phyloP scores from a whole-genome alignment of 2,797 vertebrate genomes.

The Pangasius mekongensis region DNA sequence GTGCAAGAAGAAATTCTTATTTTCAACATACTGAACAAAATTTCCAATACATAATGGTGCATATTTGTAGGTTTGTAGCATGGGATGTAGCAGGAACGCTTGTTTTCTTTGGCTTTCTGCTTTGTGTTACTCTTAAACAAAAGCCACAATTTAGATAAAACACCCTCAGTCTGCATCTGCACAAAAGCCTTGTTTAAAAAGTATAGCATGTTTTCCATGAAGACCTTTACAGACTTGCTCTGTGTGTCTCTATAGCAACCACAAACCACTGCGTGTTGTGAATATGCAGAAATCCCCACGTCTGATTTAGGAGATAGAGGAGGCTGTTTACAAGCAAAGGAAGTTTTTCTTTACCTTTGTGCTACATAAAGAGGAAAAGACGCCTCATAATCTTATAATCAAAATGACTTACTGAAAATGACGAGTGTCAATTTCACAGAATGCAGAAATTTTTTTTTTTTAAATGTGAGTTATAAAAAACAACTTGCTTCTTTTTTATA shows the following conservation, averaged over 20 bases:
- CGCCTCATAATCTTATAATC: not conserved
- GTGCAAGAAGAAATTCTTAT: not conserved
- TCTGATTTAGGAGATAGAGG: constrained; percentile 7
- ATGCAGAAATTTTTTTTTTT: not conserved
- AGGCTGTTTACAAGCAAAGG: constrained; percentile 36
- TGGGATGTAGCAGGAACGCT: not conserved
- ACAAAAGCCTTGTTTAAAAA: not conserved
- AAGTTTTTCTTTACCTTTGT: not conserved
- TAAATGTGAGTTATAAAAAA: not conserved
- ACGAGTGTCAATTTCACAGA: not conserved
- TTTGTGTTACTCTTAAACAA: not conserved
- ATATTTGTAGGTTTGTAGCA: not conserved
- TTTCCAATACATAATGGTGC: not conserved
- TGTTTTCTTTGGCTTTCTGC: not conserved
- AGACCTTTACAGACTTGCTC: not conserved
- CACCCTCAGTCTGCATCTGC: not conserved
- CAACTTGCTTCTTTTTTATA: not conserved
- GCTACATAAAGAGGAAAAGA: not conserved
- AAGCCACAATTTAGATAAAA: not conserved
- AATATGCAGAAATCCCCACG: constrained; percentile 33
- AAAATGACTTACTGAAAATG: not conserved
- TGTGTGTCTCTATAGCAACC: constrained; percentile 11
- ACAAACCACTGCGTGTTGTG: not conserved
- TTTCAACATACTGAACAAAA: not conserved
- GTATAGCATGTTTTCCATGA: not conserved